Conservation (phyloP, 2,888 invertebrate genomes). For the Cantharis nigra region DNA sequence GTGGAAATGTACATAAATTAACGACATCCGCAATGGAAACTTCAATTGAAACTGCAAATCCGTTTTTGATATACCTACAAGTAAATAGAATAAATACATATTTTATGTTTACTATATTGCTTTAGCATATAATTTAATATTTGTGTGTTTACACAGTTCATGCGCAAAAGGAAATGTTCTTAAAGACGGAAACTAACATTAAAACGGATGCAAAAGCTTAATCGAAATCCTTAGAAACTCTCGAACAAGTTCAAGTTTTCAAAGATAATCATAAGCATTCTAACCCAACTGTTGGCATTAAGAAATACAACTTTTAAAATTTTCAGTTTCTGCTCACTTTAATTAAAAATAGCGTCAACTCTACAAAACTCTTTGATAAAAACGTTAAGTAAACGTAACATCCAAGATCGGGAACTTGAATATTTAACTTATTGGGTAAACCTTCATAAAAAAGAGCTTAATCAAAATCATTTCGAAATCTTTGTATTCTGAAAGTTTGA, state of each 20-base stretch:
- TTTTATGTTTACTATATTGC: not conserved
- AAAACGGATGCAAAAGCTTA: constrained; percentile 1
- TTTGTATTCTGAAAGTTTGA: not conserved
- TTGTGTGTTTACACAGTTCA: not conserved
- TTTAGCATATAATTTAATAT: not conserved
- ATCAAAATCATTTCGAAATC: not conserved
- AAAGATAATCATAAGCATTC: not conserved
- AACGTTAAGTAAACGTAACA: not conserved
- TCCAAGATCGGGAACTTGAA: not conserved
- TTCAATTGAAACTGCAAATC: not conserved
- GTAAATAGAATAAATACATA: not conserved
- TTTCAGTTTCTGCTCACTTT: not conserved
- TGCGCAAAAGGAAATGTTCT: not conserved
- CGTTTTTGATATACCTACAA: not conserved
- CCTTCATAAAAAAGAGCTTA: not conserved
- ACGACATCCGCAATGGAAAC: not conserved
- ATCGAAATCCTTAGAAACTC: constrained; percentile 3
- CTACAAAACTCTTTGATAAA: not conserved
- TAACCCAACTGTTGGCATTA: not conserved
- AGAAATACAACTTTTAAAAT: not conserved
- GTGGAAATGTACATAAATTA: not conserved
- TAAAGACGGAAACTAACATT: not conserved
- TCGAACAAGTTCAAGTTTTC: not conserved
- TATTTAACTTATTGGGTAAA: not conserved
- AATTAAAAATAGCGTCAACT: not conserved